phyloP scores from a whole-genome alignment of 2,113 vertebrate genomes.

The Nibea albiflora region DNA sequence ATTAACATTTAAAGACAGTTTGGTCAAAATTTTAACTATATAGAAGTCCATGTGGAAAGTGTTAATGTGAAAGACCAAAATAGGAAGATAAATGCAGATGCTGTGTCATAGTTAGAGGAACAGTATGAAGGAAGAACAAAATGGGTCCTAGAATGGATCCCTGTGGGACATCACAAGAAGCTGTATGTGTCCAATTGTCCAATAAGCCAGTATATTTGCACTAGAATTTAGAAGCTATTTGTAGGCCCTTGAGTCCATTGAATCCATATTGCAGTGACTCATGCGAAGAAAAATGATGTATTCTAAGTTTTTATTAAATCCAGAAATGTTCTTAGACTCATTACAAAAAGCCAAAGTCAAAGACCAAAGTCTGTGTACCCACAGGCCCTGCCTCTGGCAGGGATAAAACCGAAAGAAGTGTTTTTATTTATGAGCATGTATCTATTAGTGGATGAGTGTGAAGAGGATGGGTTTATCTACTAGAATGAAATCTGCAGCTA shows the following conservation, averaged over 20 bases:
- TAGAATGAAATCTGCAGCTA: conserved; percentile 40
- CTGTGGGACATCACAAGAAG: background rate
- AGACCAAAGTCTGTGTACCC: background rate
- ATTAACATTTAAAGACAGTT: background rate
- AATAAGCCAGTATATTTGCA: background rate
- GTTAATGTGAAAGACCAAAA: background rate
- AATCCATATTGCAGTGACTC: background rate
- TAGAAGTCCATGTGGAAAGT: too few species aligned
- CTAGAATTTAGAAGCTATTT: background rate
- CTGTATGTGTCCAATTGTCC: too few species aligned
- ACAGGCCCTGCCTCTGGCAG: background rate
- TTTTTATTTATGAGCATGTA: conserved; percentile 1
- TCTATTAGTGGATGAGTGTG: conserved; percentile 18
- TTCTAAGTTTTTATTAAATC: background rate
- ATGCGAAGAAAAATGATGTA: background rate
- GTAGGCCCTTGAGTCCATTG: background rate
- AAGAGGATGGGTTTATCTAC: conserved; percentile 28
- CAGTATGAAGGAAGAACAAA: background rate
- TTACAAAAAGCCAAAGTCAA: background rate
- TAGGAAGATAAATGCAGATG: background rate
- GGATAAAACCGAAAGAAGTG: background rate
- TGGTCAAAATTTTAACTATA: background rate
- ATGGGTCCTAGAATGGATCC: background rate
- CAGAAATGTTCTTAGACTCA: background rate
- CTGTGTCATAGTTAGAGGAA: background rate